Evolutionary conservation across 1,140 invertebrate genomes (phyloP).

Genomic region (Papilio polyxenes): DNA sequence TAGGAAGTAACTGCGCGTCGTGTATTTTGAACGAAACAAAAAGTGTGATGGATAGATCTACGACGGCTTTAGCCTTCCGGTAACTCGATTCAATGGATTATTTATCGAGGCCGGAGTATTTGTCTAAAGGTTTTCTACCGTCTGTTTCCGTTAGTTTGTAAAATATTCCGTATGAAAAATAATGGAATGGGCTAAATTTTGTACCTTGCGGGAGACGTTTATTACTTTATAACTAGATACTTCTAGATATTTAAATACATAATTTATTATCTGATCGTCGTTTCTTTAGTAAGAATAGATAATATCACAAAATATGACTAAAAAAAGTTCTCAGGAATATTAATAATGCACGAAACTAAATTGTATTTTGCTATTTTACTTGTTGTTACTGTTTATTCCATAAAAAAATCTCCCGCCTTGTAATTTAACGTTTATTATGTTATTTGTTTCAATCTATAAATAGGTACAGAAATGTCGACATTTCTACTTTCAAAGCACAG

Average conservation of each 20-base stretch:
- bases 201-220: background rate
- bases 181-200: background rate
- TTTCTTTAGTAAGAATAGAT: too few species aligned
- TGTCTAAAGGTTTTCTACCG: background rate
- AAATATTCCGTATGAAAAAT: background rate
- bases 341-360: too few species aligned
- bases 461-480: background rate
- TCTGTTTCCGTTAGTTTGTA: background rate
- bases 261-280: too few species aligned
- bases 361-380: too few species aligned
- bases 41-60: constrained; percentile 21
- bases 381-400: too few species aligned
- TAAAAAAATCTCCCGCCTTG: too few species aligned
- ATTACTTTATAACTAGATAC: background rate
- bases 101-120: background rate
- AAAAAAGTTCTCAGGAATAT: too few species aligned
- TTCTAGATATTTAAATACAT: too few species aligned
- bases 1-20: constrained; percentile 19
- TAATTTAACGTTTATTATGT: too few species aligned
- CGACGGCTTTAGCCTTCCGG: background rate
- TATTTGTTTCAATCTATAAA: background rate
- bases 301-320: too few species aligned
- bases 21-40: constrained; percentile 21
- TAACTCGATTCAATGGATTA: background rate
- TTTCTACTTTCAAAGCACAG: background rate